Evolutionary conservation across 2,797 vertebrate species (phyloP), one percentile per base, ranked within the genome.

Genomic region (Gastrophryne carolinensis): DNA sequence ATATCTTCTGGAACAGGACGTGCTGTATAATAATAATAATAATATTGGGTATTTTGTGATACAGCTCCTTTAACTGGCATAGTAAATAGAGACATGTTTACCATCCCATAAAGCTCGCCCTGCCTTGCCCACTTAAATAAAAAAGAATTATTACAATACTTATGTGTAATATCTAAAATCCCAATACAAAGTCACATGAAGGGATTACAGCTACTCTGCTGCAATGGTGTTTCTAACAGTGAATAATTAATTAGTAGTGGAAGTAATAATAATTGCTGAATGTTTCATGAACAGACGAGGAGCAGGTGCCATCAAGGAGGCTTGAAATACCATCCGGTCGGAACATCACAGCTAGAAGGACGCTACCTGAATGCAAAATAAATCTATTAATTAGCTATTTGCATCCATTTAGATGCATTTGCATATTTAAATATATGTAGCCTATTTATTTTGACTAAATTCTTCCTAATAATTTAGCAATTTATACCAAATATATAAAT

Each of bases 221-320:
- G 17, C 44, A 47, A 35, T 13, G 53, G 37, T 67, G 64, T 67
- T 50, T 34, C 29, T 34, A 54, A 50, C 26, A 37, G 47, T 67
- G 58, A 71, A 77, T 71, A 57, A 76, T 69, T 76, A 62, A 61
- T 56, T 15, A 70, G 27, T 76, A 69, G 57, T 64, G 50, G 13
- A 61, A 77, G 65, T 71, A 71, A 70, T 77, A 72, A 49, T 77
- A 71, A 63, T 62, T 24, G 67, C 62, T 71, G 50, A 37, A 64
- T 56, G 63, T 71, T 77, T 39, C 57, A 52, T 41, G 32, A 17
- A 50, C n/a, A 64, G 44, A 10, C 47, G 61, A 77, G 66, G 50
- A 77, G 67, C 74, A 71, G 74, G 74, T 77, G 74, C 60, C 62
- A 71, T 77, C 67, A 71, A 71, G 60, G 67, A 77, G 74, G 50